Conservation (phyloP, 2,888 invertebrate genomes). For the Acrocyrtus sp. region DNA sequence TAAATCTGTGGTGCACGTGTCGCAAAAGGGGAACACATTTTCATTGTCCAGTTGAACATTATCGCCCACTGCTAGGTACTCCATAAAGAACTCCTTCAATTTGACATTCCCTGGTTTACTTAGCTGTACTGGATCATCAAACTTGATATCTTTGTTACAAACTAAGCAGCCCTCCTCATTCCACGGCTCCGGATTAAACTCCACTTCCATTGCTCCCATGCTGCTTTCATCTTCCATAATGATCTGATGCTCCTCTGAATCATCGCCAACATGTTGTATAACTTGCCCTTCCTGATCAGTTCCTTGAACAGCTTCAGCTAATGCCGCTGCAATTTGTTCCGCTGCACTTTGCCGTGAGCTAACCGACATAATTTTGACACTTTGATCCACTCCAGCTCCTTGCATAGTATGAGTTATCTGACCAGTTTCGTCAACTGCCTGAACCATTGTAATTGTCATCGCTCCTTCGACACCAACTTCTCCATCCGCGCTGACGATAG, state of each 20-base stretch:
- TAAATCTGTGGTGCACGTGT: constrained; percentile 51
- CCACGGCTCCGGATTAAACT: constrained; percentile 46
- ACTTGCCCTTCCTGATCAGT: not conserved
- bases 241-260: constrained; percentile 4
- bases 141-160: constrained; percentile 54
- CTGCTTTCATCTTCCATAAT: constrained; percentile 36
- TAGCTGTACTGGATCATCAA: constrained; percentile 20
- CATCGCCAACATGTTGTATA: not conserved
- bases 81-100: constrained; percentile 57
- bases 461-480: constrained; percentile 22
- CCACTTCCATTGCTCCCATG: constrained; percentile 24
- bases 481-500: constrained; percentile 24
- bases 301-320: constrained; percentile 14
- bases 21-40: constrained; percentile 56
- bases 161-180: constrained; percentile 61
- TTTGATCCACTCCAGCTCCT: no score
- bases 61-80: constrained; percentile 57
- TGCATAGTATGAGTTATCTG: constrained; percentile 7
- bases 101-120: constrained; percentile 29
- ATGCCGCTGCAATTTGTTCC: constrained; percentile 33
- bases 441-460: constrained; percentile 36
- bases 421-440: constrained; percentile 22
- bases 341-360: constrained; percentile 37
- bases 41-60: constrained; percentile 53
- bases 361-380: constrained; percentile 43